These are phyloP conservation scores for Diadema setosum DNA, from an alignment of 35 echinoderm and acorn worm species.

Conservation along the genomic window DNA sequence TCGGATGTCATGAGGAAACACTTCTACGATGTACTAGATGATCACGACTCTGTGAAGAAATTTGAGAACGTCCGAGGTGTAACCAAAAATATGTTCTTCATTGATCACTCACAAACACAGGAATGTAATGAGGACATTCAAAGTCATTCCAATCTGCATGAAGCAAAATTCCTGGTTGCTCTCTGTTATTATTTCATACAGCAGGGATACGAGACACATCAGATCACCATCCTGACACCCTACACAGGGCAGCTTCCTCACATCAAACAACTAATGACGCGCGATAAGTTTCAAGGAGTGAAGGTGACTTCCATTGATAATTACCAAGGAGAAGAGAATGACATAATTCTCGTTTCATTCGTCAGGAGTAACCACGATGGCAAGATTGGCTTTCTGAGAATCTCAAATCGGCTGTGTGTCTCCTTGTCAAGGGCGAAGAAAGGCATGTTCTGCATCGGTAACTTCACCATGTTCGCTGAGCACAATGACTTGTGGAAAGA, in stretches of 20 bases:
- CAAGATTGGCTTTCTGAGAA: constrained; percentile 83
- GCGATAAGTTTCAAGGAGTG: constrained; percentile 39
- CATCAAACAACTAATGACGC: constrained; percentile 51
- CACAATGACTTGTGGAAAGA: constrained; percentile 72
- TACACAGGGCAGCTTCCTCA: constrained; percentile 67
- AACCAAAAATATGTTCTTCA: constrained; percentile 63
- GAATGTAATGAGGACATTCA: constrained; percentile 22
- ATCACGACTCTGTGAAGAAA: constrained; percentile 46
- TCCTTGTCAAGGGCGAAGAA: constrained; percentile 79
- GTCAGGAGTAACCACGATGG: constrained; percentile 90
- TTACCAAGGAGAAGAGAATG: constrained; percentile 90
- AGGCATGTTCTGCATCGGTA: constrained; percentile 88
- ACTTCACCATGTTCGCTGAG: constrained; percentile 54
- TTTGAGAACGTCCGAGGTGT: constrained; percentile 51
- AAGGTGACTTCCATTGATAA: constrained; percentile 63
- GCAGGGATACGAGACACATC: constrained; percentile 43
- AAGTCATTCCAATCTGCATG: constrained; percentile 70
- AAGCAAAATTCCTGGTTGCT: constrained; percentile 62
- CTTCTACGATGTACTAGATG: constrained; percentile 51
- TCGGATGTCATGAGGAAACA: constrained; percentile 66
- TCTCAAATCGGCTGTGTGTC: constrained; percentile 81
- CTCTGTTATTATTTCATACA: constrained; percentile 68
- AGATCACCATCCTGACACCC: constrained; percentile 80
- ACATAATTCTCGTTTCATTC: constrained; percentile 90
- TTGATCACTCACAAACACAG: constrained; percentile 68